A percentile compares a stretch with the other conserved stretches of the same genome.
Evolutionary conservation across 2,113 vertebrate genomes (phyloP).

Genomic region (Rattus norvegicus): DNA sequence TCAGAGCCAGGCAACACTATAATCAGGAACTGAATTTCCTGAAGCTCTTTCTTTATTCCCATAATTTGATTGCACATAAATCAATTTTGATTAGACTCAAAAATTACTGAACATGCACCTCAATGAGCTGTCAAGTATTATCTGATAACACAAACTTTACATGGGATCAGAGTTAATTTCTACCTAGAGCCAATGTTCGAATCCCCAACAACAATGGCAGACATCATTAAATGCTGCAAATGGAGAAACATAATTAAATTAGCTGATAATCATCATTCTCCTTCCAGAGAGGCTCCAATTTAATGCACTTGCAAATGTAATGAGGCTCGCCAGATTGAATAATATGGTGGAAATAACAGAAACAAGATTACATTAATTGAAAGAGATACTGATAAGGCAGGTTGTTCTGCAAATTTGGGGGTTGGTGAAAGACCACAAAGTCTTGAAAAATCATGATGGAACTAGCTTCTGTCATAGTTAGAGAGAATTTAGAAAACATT

Average conservation of each 20-base stretch:
- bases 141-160: slow-evolving; percentile 85
- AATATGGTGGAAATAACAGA: slow-evolving; percentile 89
- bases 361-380: slow-evolving; percentile 92
- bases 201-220: slow-evolving; percentile 84
- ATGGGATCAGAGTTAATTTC: slow-evolving; percentile 81
- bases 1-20: slow-evolving; percentile 30
- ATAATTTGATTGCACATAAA: slow-evolving; percentile 78
- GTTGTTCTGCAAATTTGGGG: slow-evolving; percentile 73
- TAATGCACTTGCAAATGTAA: slow-evolving; percentile 88
- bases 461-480: slow-evolving; percentile 67
- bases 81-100: slow-evolving; percentile 81
- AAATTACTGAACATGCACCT: slow-evolving; percentile 74
- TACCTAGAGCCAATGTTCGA: slow-evolving; percentile 77
- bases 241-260: slow-evolving; percentile 90
- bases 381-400: slow-evolving; percentile 87
- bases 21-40: slow-evolving; percentile 26
- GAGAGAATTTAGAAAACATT: neutral
- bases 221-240: slow-evolving; percentile 85
- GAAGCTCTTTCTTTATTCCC: slow-evolving; percentile 65
- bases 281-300: slow-evolving; percentile 87
- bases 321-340: slow-evolving; percentile 87
- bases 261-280: slow-evolving; percentile 89
- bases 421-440: slow-evolving; percentile 51
- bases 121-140: slow-evolving; percentile 74
- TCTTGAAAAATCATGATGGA: slow-evolving; percentile 76